Conservation (phyloP, 1,140 invertebrate genomes). For the Drosophila varians region DNA sequence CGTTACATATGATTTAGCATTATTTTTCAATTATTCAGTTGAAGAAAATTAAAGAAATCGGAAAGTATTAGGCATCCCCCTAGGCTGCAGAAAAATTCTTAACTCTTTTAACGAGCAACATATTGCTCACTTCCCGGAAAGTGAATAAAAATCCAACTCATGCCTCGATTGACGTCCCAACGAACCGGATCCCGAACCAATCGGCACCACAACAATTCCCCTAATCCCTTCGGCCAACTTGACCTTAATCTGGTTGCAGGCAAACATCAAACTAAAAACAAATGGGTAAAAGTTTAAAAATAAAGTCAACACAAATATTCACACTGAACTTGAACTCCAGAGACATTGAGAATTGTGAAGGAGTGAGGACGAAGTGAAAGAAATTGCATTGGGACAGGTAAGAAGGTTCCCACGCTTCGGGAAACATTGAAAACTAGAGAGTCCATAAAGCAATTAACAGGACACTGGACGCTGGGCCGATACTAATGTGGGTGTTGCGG, state of each 20-base stretch:
- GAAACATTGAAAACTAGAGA: constrained; percentile 13
- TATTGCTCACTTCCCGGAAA: constrained; percentile 37
- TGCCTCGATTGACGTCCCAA: constrained; percentile 17
- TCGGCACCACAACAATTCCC: constrained; percentile 1
- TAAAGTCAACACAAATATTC: constrained; percentile 51
- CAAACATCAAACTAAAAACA: constrained; percentile 50
- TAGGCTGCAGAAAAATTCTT: background rate
- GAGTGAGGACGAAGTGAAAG: background rate
- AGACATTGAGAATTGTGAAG: background rate
- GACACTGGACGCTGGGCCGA: constrained; percentile 56
- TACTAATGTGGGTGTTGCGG: constrained; percentile 77
- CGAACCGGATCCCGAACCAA: constrained; percentile 22
- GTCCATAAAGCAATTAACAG: constrained; percentile 75
- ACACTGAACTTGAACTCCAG: constrained; percentile 65
- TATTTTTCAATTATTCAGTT: background rate
- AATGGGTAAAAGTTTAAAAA: constrained; percentile 68
- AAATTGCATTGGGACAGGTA: constrained; percentile 43
- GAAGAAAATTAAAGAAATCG: background rate
- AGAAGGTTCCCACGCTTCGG: constrained; percentile 62
- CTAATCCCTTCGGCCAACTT: constrained; percentile 32
- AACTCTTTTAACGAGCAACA: constrained; percentile 2
- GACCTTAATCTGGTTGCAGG: constrained; percentile 74
- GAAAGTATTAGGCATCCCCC: background rate
- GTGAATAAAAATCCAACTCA: constrained; percentile 35
- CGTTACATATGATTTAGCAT: background rate